phyloP scores from a whole-genome alignment of 2,113 vertebrate species.

The Monarcha castaneiventris region DNA sequence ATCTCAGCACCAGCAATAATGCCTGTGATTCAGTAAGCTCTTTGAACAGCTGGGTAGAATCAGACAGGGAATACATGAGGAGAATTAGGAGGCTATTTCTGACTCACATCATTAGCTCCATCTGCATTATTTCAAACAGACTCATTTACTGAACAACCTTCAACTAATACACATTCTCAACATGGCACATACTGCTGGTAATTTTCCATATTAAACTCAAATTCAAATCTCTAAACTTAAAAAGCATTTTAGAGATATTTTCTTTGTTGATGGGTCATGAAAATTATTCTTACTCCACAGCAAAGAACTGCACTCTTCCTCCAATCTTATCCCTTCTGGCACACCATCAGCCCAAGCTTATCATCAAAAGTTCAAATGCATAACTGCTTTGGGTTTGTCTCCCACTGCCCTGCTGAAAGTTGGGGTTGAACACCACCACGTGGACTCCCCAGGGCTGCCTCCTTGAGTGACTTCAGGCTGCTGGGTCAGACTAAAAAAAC shows the following conservation, averaged over 20 bases:
- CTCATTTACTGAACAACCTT: not conserved
- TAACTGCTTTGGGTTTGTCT: not conserved
- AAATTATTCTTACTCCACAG: not conserved
- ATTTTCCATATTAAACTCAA: not conserved
- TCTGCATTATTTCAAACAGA: slow-evolving; percentile 27
- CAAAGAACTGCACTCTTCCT: not conserved
- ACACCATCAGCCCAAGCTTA: not conserved
- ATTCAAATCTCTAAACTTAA: not conserved
- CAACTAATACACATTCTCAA: not conserved
- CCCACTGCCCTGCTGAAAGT: not conserved
- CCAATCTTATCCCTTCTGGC: not conserved
- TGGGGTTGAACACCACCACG: not conserved
- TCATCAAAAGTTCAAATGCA: not conserved
- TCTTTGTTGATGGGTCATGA: not conserved
- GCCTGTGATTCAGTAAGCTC: not conserved
- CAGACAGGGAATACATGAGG: not conserved
- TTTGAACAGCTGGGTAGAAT: slow-evolving; percentile 23
- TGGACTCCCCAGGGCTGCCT: not conserved
- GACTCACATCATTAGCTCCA: slow-evolving; percentile 7
- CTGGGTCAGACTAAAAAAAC: not conserved
- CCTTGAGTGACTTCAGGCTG: not conserved
- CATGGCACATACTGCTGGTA: not conserved
- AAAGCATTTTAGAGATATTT: not conserved
- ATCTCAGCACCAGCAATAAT: not conserved
- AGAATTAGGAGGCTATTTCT: slow-evolving; percentile 14